These are phyloP conservation scores for Drosophila kuntzei DNA, from an alignment of 2,888 invertebrate species.

Conservation along the genomic window DNA sequence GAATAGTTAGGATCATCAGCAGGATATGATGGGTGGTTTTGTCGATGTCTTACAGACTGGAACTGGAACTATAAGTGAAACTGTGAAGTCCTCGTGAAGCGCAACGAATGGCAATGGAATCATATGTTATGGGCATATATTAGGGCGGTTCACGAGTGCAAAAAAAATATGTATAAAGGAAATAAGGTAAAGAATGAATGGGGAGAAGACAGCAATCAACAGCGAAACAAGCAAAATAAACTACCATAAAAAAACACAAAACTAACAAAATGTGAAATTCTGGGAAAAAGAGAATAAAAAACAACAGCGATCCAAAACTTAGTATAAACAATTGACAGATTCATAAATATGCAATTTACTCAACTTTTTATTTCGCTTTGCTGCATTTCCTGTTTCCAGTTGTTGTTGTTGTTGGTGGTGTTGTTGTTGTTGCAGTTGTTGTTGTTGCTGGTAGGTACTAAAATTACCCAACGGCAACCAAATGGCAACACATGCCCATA, in stretches of 20 bases:
- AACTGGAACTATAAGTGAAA: slow-evolving; percentile 22
- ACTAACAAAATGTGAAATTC: slow-evolving; percentile 68
- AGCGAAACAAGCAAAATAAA: slow-evolving; percentile 47
- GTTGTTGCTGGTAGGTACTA: slow-evolving; percentile 66
- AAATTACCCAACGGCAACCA: slow-evolving; percentile 81
- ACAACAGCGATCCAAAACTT: slow-evolving; percentile 36
- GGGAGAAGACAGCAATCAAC: slow-evolving; percentile 14
- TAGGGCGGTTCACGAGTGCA: slow-evolving; percentile 41
- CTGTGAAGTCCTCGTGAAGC: slow-evolving; percentile 33
- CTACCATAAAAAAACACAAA: slow-evolving; percentile 46
- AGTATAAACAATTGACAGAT: slow-evolving; percentile 82
- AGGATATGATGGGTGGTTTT: slow-evolving; percentile 27
- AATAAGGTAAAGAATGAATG: background rate
- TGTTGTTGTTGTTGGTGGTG: slow-evolving; percentile 34
- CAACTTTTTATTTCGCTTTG: slow-evolving; percentile 79
- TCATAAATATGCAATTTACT: slow-evolving; percentile 81
- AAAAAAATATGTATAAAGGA: slow-evolving; percentile 26
- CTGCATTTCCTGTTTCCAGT: slow-evolving; percentile 80
- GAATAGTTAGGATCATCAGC: slow-evolving; percentile 28
- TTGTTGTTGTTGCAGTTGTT: slow-evolving; percentile 22
- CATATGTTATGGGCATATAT: slow-evolving; percentile 65
- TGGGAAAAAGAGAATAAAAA: slow-evolving; percentile 59
- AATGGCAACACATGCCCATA: slow-evolving; percentile 82
- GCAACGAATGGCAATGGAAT: slow-evolving; percentile 60
- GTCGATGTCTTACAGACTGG: slow-evolving; percentile 26